Percentiles rank a stretch among this genome's conserved stretches.
phyloP scores from a whole-genome alignment of 2,797 vertebrate genomes.

The Acanthornis magna region DNA sequence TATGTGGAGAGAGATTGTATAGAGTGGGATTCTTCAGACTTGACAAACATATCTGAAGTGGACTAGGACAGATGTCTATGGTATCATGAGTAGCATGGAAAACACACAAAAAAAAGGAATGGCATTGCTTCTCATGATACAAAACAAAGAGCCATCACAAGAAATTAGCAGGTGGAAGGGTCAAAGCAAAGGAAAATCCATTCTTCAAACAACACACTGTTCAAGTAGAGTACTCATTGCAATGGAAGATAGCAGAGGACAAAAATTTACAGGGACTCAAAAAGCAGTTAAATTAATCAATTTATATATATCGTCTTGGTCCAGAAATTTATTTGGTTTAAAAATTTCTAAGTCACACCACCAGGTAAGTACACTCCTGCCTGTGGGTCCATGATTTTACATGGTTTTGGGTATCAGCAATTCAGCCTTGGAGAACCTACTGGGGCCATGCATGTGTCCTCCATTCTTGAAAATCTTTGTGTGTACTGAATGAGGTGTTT shows the following conservation, averaged over 20 bases:
- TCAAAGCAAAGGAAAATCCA: neutral
- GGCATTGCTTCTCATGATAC: neutral
- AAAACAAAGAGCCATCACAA: neutral
- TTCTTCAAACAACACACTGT: neutral
- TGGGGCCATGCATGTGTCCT: accelerated
- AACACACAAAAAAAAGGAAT: neutral
- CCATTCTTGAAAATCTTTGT: neutral
- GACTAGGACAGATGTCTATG: accelerated
- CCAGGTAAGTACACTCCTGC: accelerated
- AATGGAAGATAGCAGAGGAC: neutral
- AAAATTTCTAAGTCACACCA: neutral
- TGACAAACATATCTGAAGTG: neutral
- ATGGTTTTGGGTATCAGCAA: too few species aligned
- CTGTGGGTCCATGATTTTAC: neutral
- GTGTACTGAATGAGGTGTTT: neutral
- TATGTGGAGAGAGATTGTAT: neutral
- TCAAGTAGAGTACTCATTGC: neutral
- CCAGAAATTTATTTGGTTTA: neutral
- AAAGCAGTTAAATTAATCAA: neutral
- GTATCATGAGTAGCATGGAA: neutral
- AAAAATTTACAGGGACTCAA: neutral
- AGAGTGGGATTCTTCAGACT: neutral
- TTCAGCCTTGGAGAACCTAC: neutral
- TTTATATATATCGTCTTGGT: neutral
- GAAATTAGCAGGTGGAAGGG: neutral